Base-by-base conservation (phyloP, 2,888 invertebrate genomes). In the Lottia scabra region DNA sequence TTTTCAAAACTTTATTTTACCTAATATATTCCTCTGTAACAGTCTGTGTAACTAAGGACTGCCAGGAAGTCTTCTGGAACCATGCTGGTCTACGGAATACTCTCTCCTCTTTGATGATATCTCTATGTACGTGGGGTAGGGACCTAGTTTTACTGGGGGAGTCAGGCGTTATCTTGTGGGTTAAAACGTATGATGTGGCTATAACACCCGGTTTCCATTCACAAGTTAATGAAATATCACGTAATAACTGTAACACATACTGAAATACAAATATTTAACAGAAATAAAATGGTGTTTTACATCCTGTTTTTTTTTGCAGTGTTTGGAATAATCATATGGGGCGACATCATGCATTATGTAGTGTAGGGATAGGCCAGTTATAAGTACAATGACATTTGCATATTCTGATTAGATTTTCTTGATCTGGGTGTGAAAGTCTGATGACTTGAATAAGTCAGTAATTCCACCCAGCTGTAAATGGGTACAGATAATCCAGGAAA, bases 121-220 rank as follows among this genome's bases (percentile, higher is more conserved):
- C 81, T 65, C 80, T 78, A 72, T 81, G 81, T 16, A 83, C 83
- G 10, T 82, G 80, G 68, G 81, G 71, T 67, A 80, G 73, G 4
- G 75, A 68, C 27, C 77, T 30, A 30, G 75, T 75, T 45, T 78
- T 72, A 19, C 38, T 56, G 3, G 67, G 48, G 12, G 48, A 46
- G 8, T 67, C 67, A 38, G 45, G 56, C 4, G 67, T 16, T 26
- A 27, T 13, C 45, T 48, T 68, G 6, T 67, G 56, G 23, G 74
- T 65, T 56, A 73, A 67, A 13, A 74, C 70, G 56, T 69, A 72
- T 8, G 74, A 73, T 0, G 77, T 73, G 27, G 78, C 75, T 1
- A 78, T 77, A 13, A 79, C 82, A 16, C 84, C 83, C 30, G 85
- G 84, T 67, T 84, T 84, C 85, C 85, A 85, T 63, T 83, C 84